Conservation (phyloP, 2,797 vertebrate species). For the Delichon dasypus region DNA sequence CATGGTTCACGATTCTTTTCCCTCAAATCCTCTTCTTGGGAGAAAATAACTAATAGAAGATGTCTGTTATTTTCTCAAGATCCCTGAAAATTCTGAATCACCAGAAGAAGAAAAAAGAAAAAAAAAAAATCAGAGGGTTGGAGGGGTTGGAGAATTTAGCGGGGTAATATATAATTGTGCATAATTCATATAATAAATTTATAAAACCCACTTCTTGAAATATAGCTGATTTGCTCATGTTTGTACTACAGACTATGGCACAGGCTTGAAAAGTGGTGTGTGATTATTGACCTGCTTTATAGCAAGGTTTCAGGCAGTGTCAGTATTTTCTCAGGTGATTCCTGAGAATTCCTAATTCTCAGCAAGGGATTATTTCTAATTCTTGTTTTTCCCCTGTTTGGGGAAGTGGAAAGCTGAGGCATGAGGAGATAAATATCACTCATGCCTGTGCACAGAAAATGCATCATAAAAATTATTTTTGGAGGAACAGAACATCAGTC, state of each 20-base stretch:
- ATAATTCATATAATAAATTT: background rate
- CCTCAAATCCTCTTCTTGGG: background rate
- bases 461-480: background rate
- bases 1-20: background rate
- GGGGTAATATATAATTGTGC: background rate
- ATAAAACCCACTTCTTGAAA: background rate
- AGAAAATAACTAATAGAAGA: background rate
- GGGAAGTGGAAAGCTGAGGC: background rate
- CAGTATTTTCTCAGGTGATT: background rate
- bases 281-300: background rate
- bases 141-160: background rate
- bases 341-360: background rate
- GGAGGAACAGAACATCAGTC: background rate
- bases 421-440: background rate
- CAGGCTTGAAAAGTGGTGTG: background rate
- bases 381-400: background rate
- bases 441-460: background rate
- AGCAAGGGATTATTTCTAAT: background rate
- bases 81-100: background rate
- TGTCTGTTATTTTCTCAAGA: background rate
- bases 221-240: background rate
- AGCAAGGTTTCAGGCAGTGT: background rate
- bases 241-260: background rate
- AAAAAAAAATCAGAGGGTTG: background rate
- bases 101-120: accelerated